Evolutionary conservation across 2,113 vertebrate species (phyloP), one percentile per base, ranked within the genome.

Genomic region (Serranochromis macrocephalus): DNA sequence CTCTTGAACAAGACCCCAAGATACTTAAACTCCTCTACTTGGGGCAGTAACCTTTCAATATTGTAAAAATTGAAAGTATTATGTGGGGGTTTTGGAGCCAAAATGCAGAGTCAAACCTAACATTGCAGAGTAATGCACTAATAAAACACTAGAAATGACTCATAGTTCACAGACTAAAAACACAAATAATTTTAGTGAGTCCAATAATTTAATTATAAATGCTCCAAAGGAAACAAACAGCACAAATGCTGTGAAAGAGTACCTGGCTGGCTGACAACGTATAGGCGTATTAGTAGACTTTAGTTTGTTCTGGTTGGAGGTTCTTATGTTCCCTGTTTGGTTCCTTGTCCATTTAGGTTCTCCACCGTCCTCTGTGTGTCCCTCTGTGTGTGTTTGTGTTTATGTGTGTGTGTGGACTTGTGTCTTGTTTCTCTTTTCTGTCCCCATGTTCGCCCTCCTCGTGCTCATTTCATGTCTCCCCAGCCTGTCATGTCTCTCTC

Each of bases 291-390:
- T 58, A 31, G 57, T 61, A 33, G 2, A 31, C 14, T 61, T 10
- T 61, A 33, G 57, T 61, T 61, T 61, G 8, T 31, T 61, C 29
- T 61, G 3, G 0, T 61, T 61, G 29, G 57, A 61, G 57, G 0
- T 61, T 61, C 14, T 61, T 33, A 61, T 17, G 29, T 61, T 61
- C 29, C 57, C 57, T 61, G 26, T 33, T 61, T 61, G 29, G 57
- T 61, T 61, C 8, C 57, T 33, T 61, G 57, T 61, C 29, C 29
- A 31, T 33, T 61, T 33, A 61, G 0, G 57, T 31, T 61, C 26
- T 16, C 14, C 29, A 9, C 26, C 0, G 1, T 61, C 57, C 14
- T 61, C 26, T 31, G 14, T 58, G 0, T 58, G 0, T 31, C 14
- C 9, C 24, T 29, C 24, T 57, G 1, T 58, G 7, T 57, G 7